Evolutionary conservation across 2,797 vertebrate genomes (phyloP).

Genomic region (Microctenopoma lineatum): DNA sequence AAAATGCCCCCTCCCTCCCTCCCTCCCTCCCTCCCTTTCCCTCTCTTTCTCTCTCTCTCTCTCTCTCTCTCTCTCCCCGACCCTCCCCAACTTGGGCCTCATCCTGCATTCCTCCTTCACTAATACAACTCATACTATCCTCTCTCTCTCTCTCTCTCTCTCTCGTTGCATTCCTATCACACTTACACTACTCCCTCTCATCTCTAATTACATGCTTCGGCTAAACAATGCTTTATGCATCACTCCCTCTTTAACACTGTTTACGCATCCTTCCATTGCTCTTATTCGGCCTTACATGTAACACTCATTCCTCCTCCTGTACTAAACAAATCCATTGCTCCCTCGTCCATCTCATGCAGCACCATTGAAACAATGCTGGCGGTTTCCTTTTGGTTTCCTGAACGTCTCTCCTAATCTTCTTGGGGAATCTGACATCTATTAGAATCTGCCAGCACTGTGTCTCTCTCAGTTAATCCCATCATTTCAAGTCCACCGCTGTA

Average conservation of each 20-base stretch:
- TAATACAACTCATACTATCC: constrained; percentile 70
- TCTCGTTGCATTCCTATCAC: constrained; percentile 62
- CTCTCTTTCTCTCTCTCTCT: constrained; percentile 32
- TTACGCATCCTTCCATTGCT: constrained; percentile 54
- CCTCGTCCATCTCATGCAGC: constrained; percentile 33
- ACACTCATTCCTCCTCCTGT: constrained; percentile 53
- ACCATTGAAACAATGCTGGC: constrained; percentile 29
- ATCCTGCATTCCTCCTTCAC: constrained; percentile 74
- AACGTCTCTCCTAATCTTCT: constrained; percentile 17
- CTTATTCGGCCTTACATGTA: constrained; percentile 42
- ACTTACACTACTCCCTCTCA: constrained; percentile 56
- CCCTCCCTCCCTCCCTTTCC: constrained; percentile 25
- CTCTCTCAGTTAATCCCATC: constrained; percentile 22
- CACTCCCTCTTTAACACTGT: constrained; percentile 56
- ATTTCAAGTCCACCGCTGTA: constrained; percentile 5
- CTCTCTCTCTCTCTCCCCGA: constrained; percentile 41
- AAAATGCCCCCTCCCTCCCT: constrained; percentile 47
- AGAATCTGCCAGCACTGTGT: constrained; percentile 38
- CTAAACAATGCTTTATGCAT: constrained; percentile 68
- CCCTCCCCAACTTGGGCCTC: constrained; percentile 71
- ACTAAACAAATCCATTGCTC: constrained; percentile 24
- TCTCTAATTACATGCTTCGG: constrained; percentile 69
- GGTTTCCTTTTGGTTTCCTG: constrained; percentile 33
- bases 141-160: constrained; percentile 19
- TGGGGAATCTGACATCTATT: constrained; percentile 25